phyloP scores from a whole-genome alignment of 1,140 invertebrate genomes.

The Drosophila lowei region DNA sequence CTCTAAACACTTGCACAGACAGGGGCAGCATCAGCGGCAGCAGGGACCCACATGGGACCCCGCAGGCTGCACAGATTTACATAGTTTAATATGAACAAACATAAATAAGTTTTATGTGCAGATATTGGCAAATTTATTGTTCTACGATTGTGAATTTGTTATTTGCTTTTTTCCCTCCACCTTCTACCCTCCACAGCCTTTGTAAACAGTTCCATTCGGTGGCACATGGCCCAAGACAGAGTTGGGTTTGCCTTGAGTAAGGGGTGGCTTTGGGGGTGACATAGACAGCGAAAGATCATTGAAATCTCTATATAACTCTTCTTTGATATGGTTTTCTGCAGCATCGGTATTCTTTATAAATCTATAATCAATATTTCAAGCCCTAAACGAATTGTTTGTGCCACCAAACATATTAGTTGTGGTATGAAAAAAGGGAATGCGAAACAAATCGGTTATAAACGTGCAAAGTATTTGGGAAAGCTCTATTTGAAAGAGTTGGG shows the following conservation, averaged over 20 bases:
- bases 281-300: too few species aligned
- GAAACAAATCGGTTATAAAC: too few species aligned
- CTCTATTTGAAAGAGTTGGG: too few species aligned
- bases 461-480: too few species aligned
- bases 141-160: slow-evolving; percentile 53
- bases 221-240: slow-evolving; percentile 35
- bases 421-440: too few species aligned
- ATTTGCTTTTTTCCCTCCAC: slow-evolving; percentile 6
- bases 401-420: too few species aligned
- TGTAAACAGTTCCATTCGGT: slow-evolving; percentile 28
- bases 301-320: too few species aligned
- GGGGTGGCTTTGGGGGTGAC: not conserved
- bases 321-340: too few species aligned
- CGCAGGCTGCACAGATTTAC: slow-evolving; percentile 47
- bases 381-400: too few species aligned
- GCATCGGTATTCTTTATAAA: too few species aligned
- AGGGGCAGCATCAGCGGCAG: not conserved
- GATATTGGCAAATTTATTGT: slow-evolving; percentile 68
- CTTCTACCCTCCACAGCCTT: too few species aligned
- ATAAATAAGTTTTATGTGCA: slow-evolving; percentile 74
- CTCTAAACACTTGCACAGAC: slow-evolving; percentile 34
- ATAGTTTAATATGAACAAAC: slow-evolving; percentile 63
- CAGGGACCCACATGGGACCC: slow-evolving; percentile 6
- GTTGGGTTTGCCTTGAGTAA: slow-evolving; percentile 4
- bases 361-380: too few species aligned